These are phyloP conservation scores for Pristionchus maxplancki DNA, from an alignment of 2,888 invertebrate genomes.

Conservation along the genomic window DNA sequence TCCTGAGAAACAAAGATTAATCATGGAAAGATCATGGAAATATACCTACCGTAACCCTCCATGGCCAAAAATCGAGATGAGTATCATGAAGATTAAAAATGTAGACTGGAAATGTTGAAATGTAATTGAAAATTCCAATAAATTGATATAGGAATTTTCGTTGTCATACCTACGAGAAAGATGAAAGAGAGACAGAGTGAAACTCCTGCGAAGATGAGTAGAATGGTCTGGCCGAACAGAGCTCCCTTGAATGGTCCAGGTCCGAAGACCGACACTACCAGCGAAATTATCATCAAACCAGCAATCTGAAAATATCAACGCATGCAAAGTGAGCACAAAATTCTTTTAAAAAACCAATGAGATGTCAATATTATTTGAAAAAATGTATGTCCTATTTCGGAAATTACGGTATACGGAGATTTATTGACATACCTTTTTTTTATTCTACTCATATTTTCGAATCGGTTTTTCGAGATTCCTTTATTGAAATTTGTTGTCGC, in stretches of 20 bases:
- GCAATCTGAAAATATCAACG: constrained; percentile 63
- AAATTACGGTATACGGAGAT: background rate
- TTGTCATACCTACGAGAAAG: constrained; percentile 69
- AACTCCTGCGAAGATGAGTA: constrained; percentile 71
- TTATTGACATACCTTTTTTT: background rate
- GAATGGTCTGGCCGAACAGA: constrained; percentile 75
- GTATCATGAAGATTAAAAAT: constrained; percentile 73
- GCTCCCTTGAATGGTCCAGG: constrained; percentile 76
- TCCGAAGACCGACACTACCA: constrained; percentile 74
- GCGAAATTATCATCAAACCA: constrained; percentile 68
- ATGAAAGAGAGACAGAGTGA: constrained; percentile 74
- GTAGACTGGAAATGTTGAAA: constrained; percentile 70
- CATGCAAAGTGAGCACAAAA: too few species aligned
- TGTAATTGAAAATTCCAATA: constrained; percentile 74
- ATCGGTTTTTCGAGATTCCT: background rate
- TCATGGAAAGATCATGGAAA: background rate
- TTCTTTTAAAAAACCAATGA: too few species aligned
- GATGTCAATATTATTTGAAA: background rate
- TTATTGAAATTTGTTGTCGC: background rate
- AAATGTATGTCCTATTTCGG: background rate
- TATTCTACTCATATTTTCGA: background rate
- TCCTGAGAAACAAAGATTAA: constrained; percentile 60
- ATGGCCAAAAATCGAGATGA: constrained; percentile 75
- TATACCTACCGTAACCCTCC: constrained; percentile 66
- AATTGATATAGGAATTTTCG: too few species aligned